Evolutionary conservation across 2,797 vertebrate species (phyloP).

Genomic region (Acanthiza pusilla): DNA sequence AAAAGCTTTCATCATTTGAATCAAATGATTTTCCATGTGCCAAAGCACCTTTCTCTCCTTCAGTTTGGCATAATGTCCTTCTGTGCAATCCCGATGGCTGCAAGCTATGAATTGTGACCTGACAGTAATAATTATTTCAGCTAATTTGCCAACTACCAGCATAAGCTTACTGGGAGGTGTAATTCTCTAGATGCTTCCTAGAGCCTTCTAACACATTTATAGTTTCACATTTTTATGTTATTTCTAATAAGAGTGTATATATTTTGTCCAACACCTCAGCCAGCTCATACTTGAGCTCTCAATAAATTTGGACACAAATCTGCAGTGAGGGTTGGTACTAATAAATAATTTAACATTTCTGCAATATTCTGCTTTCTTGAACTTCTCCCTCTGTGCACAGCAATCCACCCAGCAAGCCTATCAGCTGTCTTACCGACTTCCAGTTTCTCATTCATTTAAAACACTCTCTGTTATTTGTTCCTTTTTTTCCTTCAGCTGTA

Average conservation of each 20-base stretch:
- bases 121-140: background rate
- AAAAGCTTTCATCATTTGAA: background rate
- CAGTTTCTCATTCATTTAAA: background rate
- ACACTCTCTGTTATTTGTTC: background rate
- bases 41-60: background rate
- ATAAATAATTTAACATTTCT: background rate
- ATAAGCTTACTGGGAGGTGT: background rate
- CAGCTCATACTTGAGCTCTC: background rate
- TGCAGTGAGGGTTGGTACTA: background rate
- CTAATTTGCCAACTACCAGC: background rate
- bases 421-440: background rate
- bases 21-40: background rate
- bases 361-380: background rate
- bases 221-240: background rate
- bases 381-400: background rate
- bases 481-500: background rate
- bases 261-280: background rate
- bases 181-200: background rate
- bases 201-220: background rate
- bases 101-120: background rate
- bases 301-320: background rate
- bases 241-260: background rate
- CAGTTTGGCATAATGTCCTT: background rate
- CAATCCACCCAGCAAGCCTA: background rate
- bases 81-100: background rate